Percentiles rank a stretch among this genome's conserved stretches.
Evolutionary conservation across 2,888 invertebrate species (phyloP).

Genomic region (Corythucha ciliata): DNA sequence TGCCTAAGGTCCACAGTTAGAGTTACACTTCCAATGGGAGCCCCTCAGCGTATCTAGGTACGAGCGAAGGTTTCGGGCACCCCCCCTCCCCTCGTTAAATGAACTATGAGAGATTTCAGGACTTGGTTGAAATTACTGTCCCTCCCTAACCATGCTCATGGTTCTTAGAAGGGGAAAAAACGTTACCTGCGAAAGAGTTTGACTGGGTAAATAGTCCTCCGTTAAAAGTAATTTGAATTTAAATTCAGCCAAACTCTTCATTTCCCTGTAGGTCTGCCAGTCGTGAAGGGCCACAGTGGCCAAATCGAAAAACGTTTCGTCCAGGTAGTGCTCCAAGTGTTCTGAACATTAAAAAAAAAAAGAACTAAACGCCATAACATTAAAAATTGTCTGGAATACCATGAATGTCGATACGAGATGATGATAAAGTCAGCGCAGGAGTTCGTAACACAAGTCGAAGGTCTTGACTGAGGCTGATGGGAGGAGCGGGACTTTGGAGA

Average conservation of each 20-base stretch:
- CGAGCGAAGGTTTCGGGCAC: too few species aligned
- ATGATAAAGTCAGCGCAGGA: constrained; percentile 48
- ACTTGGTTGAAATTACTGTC: not conserved
- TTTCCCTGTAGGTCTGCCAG: constrained; percentile 95
- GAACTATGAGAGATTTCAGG: constrained; percentile 1
- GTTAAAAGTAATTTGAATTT: constrained; percentile 72
- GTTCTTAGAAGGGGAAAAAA: too few species aligned
- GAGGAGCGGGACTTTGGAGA: constrained; percentile 52
- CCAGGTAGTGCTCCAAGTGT: constrained; percentile 78
- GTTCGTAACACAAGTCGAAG: constrained; percentile 53
- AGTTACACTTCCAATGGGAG: too few species aligned
- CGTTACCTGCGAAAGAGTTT: constrained; percentile 84
- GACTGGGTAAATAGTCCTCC: constrained; percentile 91
- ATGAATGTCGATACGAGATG: constrained; percentile 53
- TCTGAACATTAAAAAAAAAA: constrained; percentile 37
- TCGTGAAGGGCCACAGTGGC: constrained; percentile 95
- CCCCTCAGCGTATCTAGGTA: too few species aligned
- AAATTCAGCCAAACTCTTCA: constrained; percentile 82
- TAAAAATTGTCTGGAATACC: constrained; percentile 41
- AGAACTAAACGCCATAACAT: not conserved
- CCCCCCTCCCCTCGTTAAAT: too few species aligned
- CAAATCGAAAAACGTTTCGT: constrained; percentile 91
- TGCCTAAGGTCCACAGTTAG: too few species aligned
- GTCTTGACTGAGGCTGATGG: constrained; percentile 58
- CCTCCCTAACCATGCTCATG: too few species aligned